Evolutionary conservation across 2,888 invertebrate genomes (phyloP), one percentile per base, ranked within the genome.

Genomic region (Arge pagana): DNA sequence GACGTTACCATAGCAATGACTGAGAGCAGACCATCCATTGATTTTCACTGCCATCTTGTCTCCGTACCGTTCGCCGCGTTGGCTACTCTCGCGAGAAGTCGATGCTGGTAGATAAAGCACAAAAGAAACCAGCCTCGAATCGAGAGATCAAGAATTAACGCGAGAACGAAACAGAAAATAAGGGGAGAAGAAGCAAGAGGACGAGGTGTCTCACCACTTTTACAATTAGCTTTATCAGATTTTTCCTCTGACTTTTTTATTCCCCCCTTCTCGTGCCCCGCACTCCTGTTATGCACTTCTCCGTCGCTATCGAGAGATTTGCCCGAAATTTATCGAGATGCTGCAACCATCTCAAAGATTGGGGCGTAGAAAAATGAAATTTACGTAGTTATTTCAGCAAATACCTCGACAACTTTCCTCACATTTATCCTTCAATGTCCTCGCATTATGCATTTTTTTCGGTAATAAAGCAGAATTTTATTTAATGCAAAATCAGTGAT

Each of bases 21-120:
- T 56, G 54, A 54, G 54, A 56, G 55, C 59, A 54, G 61, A 57
- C 60, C 65, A 68, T 69, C 70, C 74, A 74, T 74, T 72, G 74
- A 74, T 74, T 74, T 74, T 74, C 72, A 74, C 73, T 72, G 71
- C 74, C 72, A 72, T 72, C 73, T 72, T 73, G 72, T 73, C 72
- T 54, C 43, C 40, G 30, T 21, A 35, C 24, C 45, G 30, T 52
- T 35, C 45, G 15, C 45, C 45, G 45, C 23, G 18, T 45, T 35
- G 45, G 45, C 23, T 16, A 21, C 33, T 33, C 15, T 10, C 30
- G 42, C 42, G 42, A 30, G 19, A 30, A n/a, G 19, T 31, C n/a
- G n/a, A n/a, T n/a, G n/a, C n/a, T n/a, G n/a, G n/a, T n/a, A n/a
- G n/a, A n/a, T n/a, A n/a, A n/a, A n/a, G n/a, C n/a, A n/a, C n/a